These are phyloP conservation scores for Zapornia atra DNA, from an alignment of 2,113 vertebrate genomes.

Conservation along the genomic window DNA sequence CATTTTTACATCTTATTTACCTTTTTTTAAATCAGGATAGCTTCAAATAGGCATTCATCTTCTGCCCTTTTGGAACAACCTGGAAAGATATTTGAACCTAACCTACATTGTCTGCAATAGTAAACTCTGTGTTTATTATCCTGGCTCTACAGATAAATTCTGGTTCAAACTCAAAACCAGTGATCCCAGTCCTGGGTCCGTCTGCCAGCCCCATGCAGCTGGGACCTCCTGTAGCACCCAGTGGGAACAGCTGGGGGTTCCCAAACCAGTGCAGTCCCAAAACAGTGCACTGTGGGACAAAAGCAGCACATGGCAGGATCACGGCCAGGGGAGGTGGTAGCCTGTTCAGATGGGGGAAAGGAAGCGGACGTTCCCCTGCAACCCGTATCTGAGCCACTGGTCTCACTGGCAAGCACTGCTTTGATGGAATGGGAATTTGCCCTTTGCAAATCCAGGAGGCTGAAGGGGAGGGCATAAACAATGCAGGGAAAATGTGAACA, in stretches of 20 bases:
- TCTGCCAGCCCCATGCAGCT: background rate
- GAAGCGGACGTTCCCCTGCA: background rate
- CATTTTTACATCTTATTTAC: background rate
- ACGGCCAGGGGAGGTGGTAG: background rate
- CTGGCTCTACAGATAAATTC: background rate
- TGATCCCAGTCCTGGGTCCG: background rate
- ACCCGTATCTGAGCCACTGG: background rate
- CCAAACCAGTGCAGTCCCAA: background rate
- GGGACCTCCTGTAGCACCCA: background rate
- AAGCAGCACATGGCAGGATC: fast-evolving
- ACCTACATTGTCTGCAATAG: background rate
- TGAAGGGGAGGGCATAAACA: fast-evolving
- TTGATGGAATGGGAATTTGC: background rate
- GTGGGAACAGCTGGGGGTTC: background rate
- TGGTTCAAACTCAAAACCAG: background rate
- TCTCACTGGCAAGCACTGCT: background rate
- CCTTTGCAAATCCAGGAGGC: background rate
- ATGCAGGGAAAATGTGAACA: background rate
- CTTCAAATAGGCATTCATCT: background rate
- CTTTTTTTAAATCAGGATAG: background rate
- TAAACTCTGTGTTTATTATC: background rate
- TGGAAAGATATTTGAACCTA: background rate
- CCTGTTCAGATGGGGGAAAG: background rate
- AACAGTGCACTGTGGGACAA: background rate
- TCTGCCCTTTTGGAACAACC: background rate